Conservation (phyloP, 2,888 invertebrate genomes). For the Heliconius erato region DNA sequence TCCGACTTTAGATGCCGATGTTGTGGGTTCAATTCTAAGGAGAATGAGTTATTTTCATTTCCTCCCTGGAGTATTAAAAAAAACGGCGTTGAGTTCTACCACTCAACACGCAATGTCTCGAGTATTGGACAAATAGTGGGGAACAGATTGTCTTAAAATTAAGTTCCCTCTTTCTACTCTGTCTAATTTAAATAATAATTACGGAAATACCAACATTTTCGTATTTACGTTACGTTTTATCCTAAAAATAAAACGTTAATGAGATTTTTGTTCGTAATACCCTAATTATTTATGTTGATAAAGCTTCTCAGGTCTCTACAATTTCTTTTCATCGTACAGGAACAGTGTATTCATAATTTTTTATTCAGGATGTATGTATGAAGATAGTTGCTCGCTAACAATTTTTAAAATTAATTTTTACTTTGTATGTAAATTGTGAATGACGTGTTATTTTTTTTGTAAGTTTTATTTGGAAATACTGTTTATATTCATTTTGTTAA, state of each 20-base stretch:
- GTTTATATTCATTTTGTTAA: background rate
- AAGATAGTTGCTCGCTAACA: background rate
- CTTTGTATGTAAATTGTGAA: conserved; percentile 11
- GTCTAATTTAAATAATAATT: background rate
- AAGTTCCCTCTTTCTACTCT: background rate
- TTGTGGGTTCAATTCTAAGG: no score
- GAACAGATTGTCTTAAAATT: no score
- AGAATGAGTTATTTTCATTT: background rate
- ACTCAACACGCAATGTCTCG: no score
- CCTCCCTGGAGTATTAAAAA: background rate
- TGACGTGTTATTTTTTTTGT: background rate
- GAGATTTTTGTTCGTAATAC: conserved; percentile 45
- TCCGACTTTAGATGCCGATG: no score
- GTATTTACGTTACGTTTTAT: conserved; percentile 37
- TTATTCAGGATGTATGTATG: conserved; percentile 1
- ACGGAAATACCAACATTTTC: conserved; percentile 8
- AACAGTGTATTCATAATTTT: conserved; percentile 23
- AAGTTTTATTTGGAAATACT: background rate
- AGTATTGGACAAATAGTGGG: no score
- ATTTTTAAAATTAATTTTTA: conserved; percentile 25
- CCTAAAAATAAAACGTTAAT: conserved; percentile 41
- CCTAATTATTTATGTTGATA: conserved; percentile 47
- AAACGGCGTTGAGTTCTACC: background rate
- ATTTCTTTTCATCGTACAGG: conserved; percentile 34
- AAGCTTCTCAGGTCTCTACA: conserved; percentile 37